Base-by-base conservation (phyloP, 2,888 invertebrate species). In the Amblyjoppa fuscipennis region DNA sequence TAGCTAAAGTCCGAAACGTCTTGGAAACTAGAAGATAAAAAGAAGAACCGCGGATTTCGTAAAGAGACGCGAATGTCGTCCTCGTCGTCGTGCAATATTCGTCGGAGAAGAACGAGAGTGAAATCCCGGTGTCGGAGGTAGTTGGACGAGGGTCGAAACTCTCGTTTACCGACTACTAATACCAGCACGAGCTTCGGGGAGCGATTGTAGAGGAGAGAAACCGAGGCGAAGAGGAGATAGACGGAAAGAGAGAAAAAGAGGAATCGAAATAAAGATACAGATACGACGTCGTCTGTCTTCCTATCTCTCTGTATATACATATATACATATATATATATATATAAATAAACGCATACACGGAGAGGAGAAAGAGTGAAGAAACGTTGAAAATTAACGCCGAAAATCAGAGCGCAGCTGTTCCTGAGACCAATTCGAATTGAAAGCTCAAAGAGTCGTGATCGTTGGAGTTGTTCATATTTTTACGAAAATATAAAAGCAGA, bases 31-130 rank as follows among this genome's bases (percentile, higher is more conserved):
- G 9, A 3, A 34, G 7, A 2, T 28, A 34, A 13, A 45, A 59
- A 49, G 13, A 51, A 6, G 49, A n/a, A 61, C 25, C 34, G 69
- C 70, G 38, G 68, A 38, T 80, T 56, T 38, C 51, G 11, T 25
- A 68, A 82, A 86, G 73, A 70, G 80, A 70, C 77, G 80, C 85
- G 85, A 86, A 86, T 86, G 85, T 86, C 85, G 80, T 81, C 77
- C 77, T 69, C 74, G 77, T 77, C 83, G 38, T 86, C 77, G 83
- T 77, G 85, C 71, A 77, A 77, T 69, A 86, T 83, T 86, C 85
- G 85, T 86, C 85, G 85, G 83, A 81, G 85, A 86, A 83, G 85
- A 86, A 86, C 85, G 69, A 86, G 85, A 86, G 85, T 86, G 51
- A 86, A 86, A 73, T 83, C 81, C 69, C 83, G 85, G 80, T 86